Evolutionary conservation across 2,797 vertebrate species (phyloP).

Genomic region (Hephaestus fuliginosus): DNA sequence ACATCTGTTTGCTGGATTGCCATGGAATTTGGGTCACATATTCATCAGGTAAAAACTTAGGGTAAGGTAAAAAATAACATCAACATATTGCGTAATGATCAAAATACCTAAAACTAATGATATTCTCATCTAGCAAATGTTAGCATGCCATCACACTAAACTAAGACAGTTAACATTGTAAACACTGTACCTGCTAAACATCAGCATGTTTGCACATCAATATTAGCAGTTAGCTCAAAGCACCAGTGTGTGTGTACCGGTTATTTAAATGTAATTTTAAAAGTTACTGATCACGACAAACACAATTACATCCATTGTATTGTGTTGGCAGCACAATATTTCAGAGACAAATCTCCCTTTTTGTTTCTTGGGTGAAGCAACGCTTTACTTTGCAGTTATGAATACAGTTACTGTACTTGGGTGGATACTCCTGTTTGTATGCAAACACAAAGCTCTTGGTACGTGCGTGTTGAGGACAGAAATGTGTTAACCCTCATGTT

Average conservation of each 20-base stretch:
- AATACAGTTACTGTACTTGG: constrained; percentile 1
- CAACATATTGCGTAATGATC: neutral
- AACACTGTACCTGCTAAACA: neutral
- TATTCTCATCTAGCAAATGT: neutral
- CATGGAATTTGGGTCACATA: neutral
- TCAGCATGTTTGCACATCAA: no score
- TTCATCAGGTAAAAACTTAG: no score
- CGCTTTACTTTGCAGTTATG: constrained; percentile 10
- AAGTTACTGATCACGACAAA: no score
- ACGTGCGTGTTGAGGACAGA: constrained; percentile 27
- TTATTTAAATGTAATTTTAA: no score
- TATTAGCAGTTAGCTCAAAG: no score
- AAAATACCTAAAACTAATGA: neutral
- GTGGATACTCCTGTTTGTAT: neutral
- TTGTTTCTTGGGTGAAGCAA: neutral
- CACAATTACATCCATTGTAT: no score
- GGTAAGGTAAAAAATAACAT: no score
- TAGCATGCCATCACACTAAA: neutral
- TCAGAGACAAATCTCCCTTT: neutral
- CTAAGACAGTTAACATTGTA: neutral
- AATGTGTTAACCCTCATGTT: constrained; percentile 49
- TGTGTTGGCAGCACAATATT: no score
- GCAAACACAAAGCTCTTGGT: neutral
- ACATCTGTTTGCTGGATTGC: neutral
- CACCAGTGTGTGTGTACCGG: no score